Conservation (phyloP, 2,797 vertebrate species). For the Anabas testudineus region DNA sequence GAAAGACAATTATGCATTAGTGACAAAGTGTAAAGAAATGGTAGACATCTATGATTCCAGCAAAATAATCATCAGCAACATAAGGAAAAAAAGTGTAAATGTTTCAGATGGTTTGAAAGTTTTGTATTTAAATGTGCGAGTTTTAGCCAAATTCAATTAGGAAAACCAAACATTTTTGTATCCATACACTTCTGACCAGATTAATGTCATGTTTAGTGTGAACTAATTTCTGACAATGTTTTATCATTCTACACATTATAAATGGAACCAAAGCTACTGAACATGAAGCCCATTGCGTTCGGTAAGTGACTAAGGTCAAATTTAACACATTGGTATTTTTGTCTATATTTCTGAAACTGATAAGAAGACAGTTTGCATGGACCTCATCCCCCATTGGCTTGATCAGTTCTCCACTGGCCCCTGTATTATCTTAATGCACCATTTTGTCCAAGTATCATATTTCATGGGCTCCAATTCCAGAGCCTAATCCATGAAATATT, state of each 20-base stretch:
- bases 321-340: conserved; percentile 3
- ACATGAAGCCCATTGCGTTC: background rate
- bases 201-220: background rate
- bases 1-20: conserved; percentile 23
- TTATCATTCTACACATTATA: background rate
- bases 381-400: conserved; percentile 26
- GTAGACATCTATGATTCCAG: background rate
- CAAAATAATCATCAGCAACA: background rate
- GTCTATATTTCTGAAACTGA: conserved; percentile 20
- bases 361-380: conserved; percentile 12
- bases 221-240: conserved; percentile 1
- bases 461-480: conserved; percentile 53
- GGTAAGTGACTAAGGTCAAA: conserved; percentile 21
- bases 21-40: conserved; percentile 7
- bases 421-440: conserved; percentile 42
- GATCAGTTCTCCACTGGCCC: background rate
- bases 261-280: background rate
- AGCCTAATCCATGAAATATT: conserved; percentile 72
- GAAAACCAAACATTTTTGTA: too few species aligned
- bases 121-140: too few species aligned
- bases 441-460: conserved; percentile 64
- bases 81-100: too few species aligned
- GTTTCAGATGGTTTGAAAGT: too few species aligned
- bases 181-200: background rate
- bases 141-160: too few species aligned